Base-by-base conservation (phyloP, 2,113 vertebrate species). In the Coturnix japonica region DNA sequence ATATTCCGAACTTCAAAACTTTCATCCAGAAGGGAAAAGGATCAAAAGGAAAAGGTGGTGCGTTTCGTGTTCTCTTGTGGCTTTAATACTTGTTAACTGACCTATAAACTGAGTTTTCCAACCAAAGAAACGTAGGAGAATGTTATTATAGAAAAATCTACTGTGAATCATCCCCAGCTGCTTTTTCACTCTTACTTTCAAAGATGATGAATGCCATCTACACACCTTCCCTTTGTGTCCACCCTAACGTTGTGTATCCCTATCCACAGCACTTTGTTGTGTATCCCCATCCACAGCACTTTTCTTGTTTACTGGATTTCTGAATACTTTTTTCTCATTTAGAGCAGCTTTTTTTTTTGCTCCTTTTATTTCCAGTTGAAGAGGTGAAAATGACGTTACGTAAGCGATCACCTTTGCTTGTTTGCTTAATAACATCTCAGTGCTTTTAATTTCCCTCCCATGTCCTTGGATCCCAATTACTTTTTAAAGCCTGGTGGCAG, bases 11-110 rank as follows among this genome's bases (percentile, higher is more conserved):
- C 94, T 95, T 95, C 94, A 95, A 94, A 97, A 94, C 87, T 96
- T 96, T 87, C 94, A 91, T 94, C 93, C 95, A 70, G 95, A 95
- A 94, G 84, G 88, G 73, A 69, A 64, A 77, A 76, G 72, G 90
- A 95, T 96, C 95, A 97, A 97, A 97, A 93, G 91, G 77, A 86
- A 94, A 95, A 95, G 92, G 91, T 86, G 91, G 76, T 75, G 87
- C 13, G 6, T 94, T 92, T 97, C 94, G 92, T 95, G 96, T 95
- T 95, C 92, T 95, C 95, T 97, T 97, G 86, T 92, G 96, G 90
- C 96, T 97, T 97, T 95, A 96, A 96, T 97, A 95, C 94, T 96
- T 97, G 96, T 97, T 97, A 96, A 97, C 94, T 96, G 96, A 96
- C 89, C 91, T 97, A 95, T 97, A 97, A 97, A 97, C 82, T 94